Evolutionary conservation across 2,888 invertebrate species (phyloP).

Genomic region (Ametastegia equiseti): DNA sequence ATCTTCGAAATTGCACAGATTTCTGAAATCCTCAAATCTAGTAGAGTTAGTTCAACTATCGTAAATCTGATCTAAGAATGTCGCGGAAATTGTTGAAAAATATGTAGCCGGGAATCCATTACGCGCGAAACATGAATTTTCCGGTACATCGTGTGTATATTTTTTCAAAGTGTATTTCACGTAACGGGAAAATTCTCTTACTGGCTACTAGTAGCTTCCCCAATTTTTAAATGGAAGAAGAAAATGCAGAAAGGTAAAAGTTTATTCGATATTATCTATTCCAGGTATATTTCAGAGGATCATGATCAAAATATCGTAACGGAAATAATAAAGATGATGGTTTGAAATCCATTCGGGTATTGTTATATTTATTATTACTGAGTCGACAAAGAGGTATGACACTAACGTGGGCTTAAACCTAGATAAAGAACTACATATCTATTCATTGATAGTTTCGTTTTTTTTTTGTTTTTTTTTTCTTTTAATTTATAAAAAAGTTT

Average conservation of each 20-base stretch:
- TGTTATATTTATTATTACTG: slow-evolving; percentile 47
- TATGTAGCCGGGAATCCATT: too few species aligned
- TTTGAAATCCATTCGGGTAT: slow-evolving; percentile 12
- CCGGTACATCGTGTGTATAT: too few species aligned
- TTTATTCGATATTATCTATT: neutral
- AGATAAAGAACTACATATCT: slow-evolving; percentile 62
- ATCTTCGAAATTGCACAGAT: too few species aligned
- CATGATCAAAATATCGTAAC: neutral
- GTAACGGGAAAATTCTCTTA: too few species aligned
- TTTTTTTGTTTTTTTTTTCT: slow-evolving; percentile 47
- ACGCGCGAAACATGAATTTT: too few species aligned
- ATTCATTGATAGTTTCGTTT: slow-evolving; percentile 53
- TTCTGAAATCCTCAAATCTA: too few species aligned
- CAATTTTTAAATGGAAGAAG: neutral
- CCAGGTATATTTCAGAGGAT: neutral
- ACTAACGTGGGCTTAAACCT: slow-evolving; percentile 64
- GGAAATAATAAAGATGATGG: slow-evolving; percentile 4
- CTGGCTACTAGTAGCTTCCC: neutral
- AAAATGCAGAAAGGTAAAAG: neutral
- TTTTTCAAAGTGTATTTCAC: too few species aligned
- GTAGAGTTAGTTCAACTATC: too few species aligned
- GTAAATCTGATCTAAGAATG: too few species aligned
- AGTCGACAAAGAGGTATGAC: slow-evolving; percentile 48
- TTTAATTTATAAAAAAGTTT: slow-evolving; percentile 39
- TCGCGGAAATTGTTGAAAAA: too few species aligned